Evolutionary conservation across 2,797 vertebrate species (phyloP), one percentile per base, ranked within the genome.

Genomic region (Rhabdophis nuchalis): DNA sequence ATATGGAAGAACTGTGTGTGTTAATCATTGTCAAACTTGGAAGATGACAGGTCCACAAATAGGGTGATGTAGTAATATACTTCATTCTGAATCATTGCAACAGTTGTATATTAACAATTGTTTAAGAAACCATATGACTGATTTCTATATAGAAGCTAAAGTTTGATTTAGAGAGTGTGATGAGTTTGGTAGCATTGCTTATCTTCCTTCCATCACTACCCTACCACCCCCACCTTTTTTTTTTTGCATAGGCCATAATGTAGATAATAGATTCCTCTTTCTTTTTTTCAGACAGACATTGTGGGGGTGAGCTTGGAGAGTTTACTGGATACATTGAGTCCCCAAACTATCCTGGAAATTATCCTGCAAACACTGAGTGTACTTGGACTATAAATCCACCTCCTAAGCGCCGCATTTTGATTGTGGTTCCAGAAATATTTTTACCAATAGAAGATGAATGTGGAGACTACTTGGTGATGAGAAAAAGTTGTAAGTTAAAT

Each of bases 401-500:
- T 0, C 98, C 99, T 0, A 99, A 99, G 96, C 98, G 99, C 92
- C 98, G 99, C 87, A 99, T 99, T 96, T 98, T 99, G 3, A 99
- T 99, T 1, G 98, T 99, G 57, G 99, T 99, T 88, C 99, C 99
- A 10, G 99, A 99, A 97, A 99, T 99, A 97, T 99, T 98, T 96
- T 97, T 99, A 90, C 99, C 99, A 8, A 98, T 99, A 89, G 99
- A 99, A 94, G 99, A 99, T 0, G 99, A 99, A 96, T 99, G 99
- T 90, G 99, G 99, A 93, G 99, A 99, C 97, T 99, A 98, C 96
- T 96, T 99, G 96, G 99, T 99, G 92, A 99, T 99, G 99, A 97
- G 99, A 89, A 99, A 99, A 97, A 99, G 98, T 96, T 97, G 99
- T 99, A 96, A 98, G 99, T 98, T 95, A 90, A 46, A 85, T 82